Base-by-base conservation (phyloP, 2,797 vertebrate species). In the Peromyscus attwateri region DNA sequence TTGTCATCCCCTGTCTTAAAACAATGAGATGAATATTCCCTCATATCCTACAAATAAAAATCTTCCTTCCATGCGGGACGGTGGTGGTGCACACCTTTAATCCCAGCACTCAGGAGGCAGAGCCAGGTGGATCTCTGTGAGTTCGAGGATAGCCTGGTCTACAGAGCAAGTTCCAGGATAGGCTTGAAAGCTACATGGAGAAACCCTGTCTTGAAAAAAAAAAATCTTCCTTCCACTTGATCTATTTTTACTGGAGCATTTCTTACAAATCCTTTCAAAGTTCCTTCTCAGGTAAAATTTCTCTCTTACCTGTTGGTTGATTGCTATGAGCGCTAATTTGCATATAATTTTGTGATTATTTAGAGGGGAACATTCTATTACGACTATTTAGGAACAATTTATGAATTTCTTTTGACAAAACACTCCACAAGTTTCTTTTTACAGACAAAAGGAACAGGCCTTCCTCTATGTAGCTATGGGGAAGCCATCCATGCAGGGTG, bases 291-390 rank as follows among this genome's bases (percentile, higher is more conserved):
- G 37, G 62, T 27, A 82, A 92, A 93, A 23, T 57, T 88, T 96
- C 89, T 93, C 49, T 89, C 68, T 91, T 84, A 89, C 43, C 77
- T 27, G 68, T 88, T 92, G 82, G 17, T 57, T 62, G 91, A 92
- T 89, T 87, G 43, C 62, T 92, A 1, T 75, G 62, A 94, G 40
- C 4, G n/a, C 27, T 76, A n/a, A 71, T 79, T 88, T 76, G 60
- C 73, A 79, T 70, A 89, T 96, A 81, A 96, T 93, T 88, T 90
- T 89, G 80, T 95, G 85, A 95, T 37, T 81, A 87, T 64, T 31
- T 76, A 70, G 23, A 93, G 49, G 85, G 95, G 71, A 94, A 96
- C 81, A 90, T 64, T 80, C 10, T 31, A 87, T 70, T 75, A 76
- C 27, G 49, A 94, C 62, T 68, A 82, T 94, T 80, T 93, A 77